phyloP scores from a whole-genome alignment of 1,140 invertebrate species.

The Carposina sasakii region DNA sequence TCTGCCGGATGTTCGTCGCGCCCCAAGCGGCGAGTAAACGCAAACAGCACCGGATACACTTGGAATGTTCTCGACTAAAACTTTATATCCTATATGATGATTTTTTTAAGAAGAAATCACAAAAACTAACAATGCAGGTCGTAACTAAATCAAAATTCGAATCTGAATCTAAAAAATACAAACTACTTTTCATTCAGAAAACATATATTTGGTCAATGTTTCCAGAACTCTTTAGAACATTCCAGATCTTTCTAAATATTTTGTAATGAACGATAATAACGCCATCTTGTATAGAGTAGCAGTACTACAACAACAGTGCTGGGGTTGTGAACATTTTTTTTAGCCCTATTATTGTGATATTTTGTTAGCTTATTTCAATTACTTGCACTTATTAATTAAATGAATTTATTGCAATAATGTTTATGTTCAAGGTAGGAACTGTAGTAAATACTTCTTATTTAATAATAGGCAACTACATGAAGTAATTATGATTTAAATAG shows the following conservation, averaged over 20 bases:
- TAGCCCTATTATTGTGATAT: too few species aligned
- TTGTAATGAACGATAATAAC: background rate
- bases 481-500: too few species aligned
- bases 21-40: constrained; percentile 31
- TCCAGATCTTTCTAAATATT: constrained; percentile 39
- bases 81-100: background rate
- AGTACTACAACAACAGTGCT: constrained; percentile 8
- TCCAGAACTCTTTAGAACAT: constrained; percentile 44
- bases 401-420: too few species aligned
- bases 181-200: constrained; percentile 24
- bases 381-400: too few species aligned
- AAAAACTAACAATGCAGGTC: constrained; percentile 2
- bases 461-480: too few species aligned
- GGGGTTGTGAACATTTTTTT: constrained; percentile 39
- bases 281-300: constrained; percentile 33
- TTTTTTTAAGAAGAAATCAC: background rate
- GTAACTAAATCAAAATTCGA: too few species aligned
- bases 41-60: constrained; percentile 36
- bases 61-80: constrained; percentile 43
- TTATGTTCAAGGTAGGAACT: too few species aligned
- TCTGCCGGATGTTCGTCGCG: constrained; percentile 40
- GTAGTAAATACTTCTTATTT: too few species aligned
- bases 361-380: too few species aligned
- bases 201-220: background rate
- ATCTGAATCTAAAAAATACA: background rate